Evolutionary conservation across 2,888 invertebrate genomes (phyloP).

Genomic region (Trypoxylon attenuatum): DNA sequence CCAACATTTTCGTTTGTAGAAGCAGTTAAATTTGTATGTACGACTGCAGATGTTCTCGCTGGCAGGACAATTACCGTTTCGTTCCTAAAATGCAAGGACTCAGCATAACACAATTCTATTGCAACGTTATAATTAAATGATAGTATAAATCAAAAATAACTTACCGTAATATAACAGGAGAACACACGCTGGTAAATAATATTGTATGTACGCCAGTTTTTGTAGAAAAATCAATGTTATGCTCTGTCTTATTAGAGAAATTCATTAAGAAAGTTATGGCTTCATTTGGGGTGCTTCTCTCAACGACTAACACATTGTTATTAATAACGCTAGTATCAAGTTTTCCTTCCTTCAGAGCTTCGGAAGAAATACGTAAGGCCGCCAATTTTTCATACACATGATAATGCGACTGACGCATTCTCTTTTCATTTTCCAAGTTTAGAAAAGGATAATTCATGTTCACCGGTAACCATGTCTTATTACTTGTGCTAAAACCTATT

Average conservation of each 20-base stretch:
- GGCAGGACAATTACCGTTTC: neutral
- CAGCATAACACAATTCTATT: too few species aligned
- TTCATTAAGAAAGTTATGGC: slow-evolving; percentile 59
- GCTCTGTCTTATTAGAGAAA: slow-evolving; percentile 53
- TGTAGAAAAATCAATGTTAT: neutral
- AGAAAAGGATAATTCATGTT: slow-evolving; percentile 78
- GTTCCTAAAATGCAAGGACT: neutral
- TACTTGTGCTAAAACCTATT: slow-evolving; percentile 68
- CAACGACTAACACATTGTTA: slow-evolving; percentile 58
- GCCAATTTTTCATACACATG: slow-evolving; percentile 79
- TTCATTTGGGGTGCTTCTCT: slow-evolving; percentile 29
- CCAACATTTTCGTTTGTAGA: too few species aligned
- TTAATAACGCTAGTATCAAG: slow-evolving; percentile 77
- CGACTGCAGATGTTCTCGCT: neutral
- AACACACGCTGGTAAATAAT: neutral
- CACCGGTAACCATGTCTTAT: slow-evolving; percentile 82
- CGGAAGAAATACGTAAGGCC: slow-evolving; percentile 75
- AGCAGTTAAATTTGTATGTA: neutral
- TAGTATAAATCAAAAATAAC: neutral
- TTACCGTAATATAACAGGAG: neutral
- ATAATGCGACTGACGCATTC: slow-evolving; percentile 76
- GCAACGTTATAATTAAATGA: neutral
- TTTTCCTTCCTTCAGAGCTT: slow-evolving; percentile 76
- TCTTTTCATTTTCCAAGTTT: slow-evolving; percentile 78
- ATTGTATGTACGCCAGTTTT: neutral